A percentile compares a stretch with the other conserved stretches of the same genome.
These are phyloP conservation scores for Drosophila multiciliata DNA, from an alignment of 2,888 invertebrate genomes.

Conservation along the genomic window DNA sequence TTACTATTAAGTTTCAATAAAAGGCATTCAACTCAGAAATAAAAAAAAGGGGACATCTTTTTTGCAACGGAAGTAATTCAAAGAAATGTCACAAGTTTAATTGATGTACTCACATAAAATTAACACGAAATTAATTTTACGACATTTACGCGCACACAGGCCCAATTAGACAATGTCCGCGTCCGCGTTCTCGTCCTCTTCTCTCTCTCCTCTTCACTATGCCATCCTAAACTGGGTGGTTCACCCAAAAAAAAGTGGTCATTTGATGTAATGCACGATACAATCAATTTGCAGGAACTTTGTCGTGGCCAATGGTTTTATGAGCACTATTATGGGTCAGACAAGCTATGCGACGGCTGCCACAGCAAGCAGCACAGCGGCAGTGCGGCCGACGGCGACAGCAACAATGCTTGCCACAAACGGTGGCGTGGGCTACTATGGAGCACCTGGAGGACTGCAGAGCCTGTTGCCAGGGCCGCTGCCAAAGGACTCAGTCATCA, in stretches of 20 bases:
- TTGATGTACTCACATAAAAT: slow-evolving; percentile 81
- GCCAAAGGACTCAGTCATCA: slow-evolving; percentile 55
- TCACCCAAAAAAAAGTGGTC: slow-evolving; percentile 22
- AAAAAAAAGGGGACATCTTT: slow-evolving; percentile 7
- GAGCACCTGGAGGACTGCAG: slow-evolving; percentile 84
- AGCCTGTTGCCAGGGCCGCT: slow-evolving; percentile 74
- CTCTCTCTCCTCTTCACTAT: background rate
- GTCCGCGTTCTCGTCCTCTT: background rate
- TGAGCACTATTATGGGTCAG: slow-evolving; percentile 85
- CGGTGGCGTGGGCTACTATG: slow-evolving; percentile 55
- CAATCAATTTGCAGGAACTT: slow-evolving; percentile 86
- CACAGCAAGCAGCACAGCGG: slow-evolving; percentile 25
- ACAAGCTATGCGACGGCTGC: slow-evolving; percentile 77
- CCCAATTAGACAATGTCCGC: slow-evolving; percentile 67
- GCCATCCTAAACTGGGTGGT: slow-evolving; percentile 7
- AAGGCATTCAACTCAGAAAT: background rate
- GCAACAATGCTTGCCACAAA: slow-evolving; percentile 37
- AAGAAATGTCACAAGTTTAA: slow-evolving; percentile 75
- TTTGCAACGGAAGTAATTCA: slow-evolving; percentile 79
- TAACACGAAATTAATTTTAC: slow-evolving; percentile 84
- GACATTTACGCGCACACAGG: slow-evolving; percentile 80
- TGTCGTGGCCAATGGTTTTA: slow-evolving; percentile 88
- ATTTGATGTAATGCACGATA: slow-evolving; percentile 60
- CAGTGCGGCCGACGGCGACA: slow-evolving; percentile 26
- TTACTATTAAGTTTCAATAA: background rate